Evolutionary conservation across 1,140 invertebrate species (phyloP).

Genomic region (Drosophila bipectinata): DNA sequence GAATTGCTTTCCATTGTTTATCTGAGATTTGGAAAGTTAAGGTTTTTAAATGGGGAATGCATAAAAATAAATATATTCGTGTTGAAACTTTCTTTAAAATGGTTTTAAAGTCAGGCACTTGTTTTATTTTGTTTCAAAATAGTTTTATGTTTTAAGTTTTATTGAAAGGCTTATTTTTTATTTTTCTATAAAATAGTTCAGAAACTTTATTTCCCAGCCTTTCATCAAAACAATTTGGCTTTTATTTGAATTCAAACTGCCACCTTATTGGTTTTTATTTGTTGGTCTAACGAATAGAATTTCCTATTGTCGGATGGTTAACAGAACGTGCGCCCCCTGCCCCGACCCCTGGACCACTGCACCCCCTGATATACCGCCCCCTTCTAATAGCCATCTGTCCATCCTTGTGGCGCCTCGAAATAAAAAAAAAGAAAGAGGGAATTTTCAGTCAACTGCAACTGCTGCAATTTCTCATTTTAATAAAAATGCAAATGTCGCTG

Average conservation of each 20-base stretch:
- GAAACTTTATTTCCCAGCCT: too few species aligned
- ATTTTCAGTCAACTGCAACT: conserved; percentile 61
- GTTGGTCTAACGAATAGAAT: conserved; percentile 20
- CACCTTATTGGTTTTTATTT: conserved; percentile 16
- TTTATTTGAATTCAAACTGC: neutral
- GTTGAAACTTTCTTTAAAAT: too few species aligned
- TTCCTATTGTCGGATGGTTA: conserved; percentile 20
- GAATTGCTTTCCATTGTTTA: conserved; percentile 23
- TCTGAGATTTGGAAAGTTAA: conserved; percentile 1
- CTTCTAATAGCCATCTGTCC: conserved; percentile 6
- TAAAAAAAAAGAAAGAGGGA: conserved; percentile 9
- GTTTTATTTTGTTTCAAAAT: too few species aligned
- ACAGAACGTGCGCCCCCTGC: conserved; percentile 1
- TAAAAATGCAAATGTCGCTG: conserved; percentile 76
- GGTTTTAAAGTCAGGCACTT: too few species aligned
- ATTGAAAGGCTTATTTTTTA: too few species aligned
- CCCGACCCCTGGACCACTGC: neutral
- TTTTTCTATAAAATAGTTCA: too few species aligned
- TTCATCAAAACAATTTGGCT: neutral
- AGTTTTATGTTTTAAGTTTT: too few species aligned
- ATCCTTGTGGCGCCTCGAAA: conserved; percentile 44
- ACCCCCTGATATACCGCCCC: conserved; percentile 3
- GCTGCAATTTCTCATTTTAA: conserved; percentile 78
- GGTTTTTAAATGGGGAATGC: too few species aligned
- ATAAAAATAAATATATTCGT: too few species aligned